Evolutionary conservation across 2,797 vertebrate species (phyloP), one percentile per base, ranked within the genome.

Genomic region (Enteromius mattozi): DNA sequence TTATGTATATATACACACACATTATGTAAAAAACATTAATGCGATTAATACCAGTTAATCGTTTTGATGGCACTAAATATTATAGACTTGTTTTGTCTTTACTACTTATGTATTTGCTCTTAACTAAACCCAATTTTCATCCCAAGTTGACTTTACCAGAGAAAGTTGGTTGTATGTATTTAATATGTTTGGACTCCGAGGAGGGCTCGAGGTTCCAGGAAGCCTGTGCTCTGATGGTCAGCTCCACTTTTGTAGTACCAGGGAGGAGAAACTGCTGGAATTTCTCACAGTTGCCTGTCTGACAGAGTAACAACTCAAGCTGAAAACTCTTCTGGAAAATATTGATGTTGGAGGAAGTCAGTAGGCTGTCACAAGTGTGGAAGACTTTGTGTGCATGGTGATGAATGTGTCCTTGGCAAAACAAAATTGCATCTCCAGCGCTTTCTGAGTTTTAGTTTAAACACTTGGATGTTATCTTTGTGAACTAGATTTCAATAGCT

Each of bases 321-420:
- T 78, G 71, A 86, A 87, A 86, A 70, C 75, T 82, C 85, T 42
- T 70, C 69, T 86, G 80, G 70, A 82, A 84, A 88, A 86, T 87
- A 80, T 83, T 89, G 85, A 84, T 78, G 82, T 89, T 89, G 80
- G 82, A 86, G 85, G 78, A 70, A 72, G 78, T 84, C 65, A 86
- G 84, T 66, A 81, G 47, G 40, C 80, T 81, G 85, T 82, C 80
- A 70, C 49, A 83, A 61, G 68, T 45, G 66, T 66, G 75, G 81
- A 88, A 88, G 85, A 71, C 42, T 83, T 80, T 68, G 42, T 87
- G 45, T 78, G 82, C 81, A 75, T 49, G 33, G 76, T 80, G 81
- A 86, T 86, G 80, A 72, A 81, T 86, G 59, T 71, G 81, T 47
- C 81, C 37, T 59, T 84, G 61, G 77, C 68, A 83, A 83, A 86